Base-by-base conservation (phyloP, 2,113 vertebrate species). In the Daphoenositta chrysoptera region DNA sequence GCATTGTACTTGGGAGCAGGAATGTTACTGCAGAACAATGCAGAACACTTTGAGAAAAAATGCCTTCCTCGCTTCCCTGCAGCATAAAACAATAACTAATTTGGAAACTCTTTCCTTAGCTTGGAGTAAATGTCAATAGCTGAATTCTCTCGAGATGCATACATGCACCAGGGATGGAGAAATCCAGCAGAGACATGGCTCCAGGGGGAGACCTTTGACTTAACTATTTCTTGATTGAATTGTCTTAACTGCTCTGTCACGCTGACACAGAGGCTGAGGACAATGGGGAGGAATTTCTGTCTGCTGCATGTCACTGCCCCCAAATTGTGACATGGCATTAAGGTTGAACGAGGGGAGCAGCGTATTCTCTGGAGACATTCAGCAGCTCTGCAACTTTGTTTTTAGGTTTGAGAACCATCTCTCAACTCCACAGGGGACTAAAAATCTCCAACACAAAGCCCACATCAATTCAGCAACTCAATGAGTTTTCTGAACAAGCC, bases 141-240 rank as follows among this genome's bases (percentile, higher is more conserved):
- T 90, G 23, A 91, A 65, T 88, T 91, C 66, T 72, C 58, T 61
- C 0, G 0, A 72, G 57, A 50, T 76, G 57, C 33, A 3, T 65
- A 42, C 85, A 45, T 91, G 63, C 70, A 94, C 40, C 47, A 39
- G 39, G 63, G 51, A 80, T 66, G 68, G 63, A 70, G 89, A 94
- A 57, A 94, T 75, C 89, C 91, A 96, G 82, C 96, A 94, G 95
- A 85, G 89, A 94, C 40, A 14, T 1, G 45, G 93, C 95, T 95
- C 78, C 94, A 91, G 40, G 23, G 61, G 21, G 26, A 94, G 89
- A 95, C 84, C 95, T 97, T 96, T 94, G 95, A 57, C 93, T 97
- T 89, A 72, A 79, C 81, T 91, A 13, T 31, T 85, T 93, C 85
- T 91, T 72, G 44, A 85, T 85, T 85, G 94, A 89, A 94, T 94